These are phyloP conservation scores for Gymnothorax javanicus DNA, from an alignment of 2,797 vertebrate genomes.

Conservation along the genomic window DNA sequence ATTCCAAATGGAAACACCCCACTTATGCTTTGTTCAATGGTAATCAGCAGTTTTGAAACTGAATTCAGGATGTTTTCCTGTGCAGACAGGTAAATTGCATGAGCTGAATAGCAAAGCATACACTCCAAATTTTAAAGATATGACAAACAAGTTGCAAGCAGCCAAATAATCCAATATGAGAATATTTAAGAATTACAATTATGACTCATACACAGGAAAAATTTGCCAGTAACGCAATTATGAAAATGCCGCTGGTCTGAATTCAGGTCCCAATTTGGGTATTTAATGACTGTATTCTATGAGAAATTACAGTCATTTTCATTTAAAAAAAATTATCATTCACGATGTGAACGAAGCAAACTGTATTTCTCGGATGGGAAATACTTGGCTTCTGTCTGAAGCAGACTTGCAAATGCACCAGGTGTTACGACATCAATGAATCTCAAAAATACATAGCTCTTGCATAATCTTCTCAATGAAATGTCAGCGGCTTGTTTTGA, in stretches of 20 bases:
- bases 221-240: too few species aligned
- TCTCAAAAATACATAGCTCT: not conserved
- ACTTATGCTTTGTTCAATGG: not conserved
- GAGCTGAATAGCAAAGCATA: not conserved
- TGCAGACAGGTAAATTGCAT: not conserved
- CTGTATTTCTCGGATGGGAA: not conserved
- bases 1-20: slow-evolving; percentile 18
- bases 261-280: not conserved
- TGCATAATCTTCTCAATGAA: not conserved
- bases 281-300: too few species aligned
- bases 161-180: not conserved
- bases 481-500: not conserved
- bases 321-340: too few species aligned
- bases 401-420: not conserved
- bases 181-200: not conserved
- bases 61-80: not conserved
- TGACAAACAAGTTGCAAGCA: not conserved
- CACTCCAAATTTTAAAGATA: not conserved
- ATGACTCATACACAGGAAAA: too few species aligned
- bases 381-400: not conserved
- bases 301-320: too few species aligned
- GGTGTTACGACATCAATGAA: not conserved
- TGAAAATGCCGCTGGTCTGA: not conserved
- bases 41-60: too few species aligned
- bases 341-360: not conserved